phyloP scores from a whole-genome alignment of 1,140 invertebrate genomes.

The Diorhabda sublineata region DNA sequence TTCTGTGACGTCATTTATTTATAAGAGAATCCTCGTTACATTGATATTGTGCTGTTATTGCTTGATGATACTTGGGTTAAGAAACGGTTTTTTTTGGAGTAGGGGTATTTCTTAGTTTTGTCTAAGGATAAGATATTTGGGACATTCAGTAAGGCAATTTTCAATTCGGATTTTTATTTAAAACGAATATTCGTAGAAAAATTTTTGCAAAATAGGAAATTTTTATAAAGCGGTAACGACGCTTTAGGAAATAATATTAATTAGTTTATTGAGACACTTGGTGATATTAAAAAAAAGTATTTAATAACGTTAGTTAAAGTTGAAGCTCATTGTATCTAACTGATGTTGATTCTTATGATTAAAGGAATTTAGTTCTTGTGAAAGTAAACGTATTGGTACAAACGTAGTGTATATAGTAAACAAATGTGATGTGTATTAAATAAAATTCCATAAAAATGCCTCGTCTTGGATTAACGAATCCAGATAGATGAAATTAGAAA shows the following conservation, averaged over 20 bases:
- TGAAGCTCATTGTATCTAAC: no score
- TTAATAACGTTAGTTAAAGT: no score
- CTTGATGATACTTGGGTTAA: background rate
- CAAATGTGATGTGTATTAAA: no score
- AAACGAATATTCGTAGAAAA: background rate
- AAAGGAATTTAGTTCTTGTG: no score
- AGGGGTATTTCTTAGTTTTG: background rate
- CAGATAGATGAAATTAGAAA: no score
- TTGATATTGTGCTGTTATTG: conserved; percentile 2
- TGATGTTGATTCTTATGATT: no score
- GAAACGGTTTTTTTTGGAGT: background rate
- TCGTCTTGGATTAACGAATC: no score
- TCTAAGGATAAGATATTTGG: background rate
- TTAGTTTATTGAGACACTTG: background rate
- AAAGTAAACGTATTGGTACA: no score
- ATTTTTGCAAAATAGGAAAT: background rate
- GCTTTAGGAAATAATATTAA: background rate
- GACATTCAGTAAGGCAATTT: background rate
- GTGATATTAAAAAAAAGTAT: no score
- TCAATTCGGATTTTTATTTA: no score
- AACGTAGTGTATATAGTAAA: no score
- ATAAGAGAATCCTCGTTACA: background rate
- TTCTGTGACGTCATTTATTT: conserved; percentile 1
- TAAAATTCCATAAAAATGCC: no score
- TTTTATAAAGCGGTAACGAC: background rate